These are phyloP conservation scores for Tachysurus fulvidraco DNA, from an alignment of 2,113 vertebrate species.

Conservation along the genomic window DNA sequence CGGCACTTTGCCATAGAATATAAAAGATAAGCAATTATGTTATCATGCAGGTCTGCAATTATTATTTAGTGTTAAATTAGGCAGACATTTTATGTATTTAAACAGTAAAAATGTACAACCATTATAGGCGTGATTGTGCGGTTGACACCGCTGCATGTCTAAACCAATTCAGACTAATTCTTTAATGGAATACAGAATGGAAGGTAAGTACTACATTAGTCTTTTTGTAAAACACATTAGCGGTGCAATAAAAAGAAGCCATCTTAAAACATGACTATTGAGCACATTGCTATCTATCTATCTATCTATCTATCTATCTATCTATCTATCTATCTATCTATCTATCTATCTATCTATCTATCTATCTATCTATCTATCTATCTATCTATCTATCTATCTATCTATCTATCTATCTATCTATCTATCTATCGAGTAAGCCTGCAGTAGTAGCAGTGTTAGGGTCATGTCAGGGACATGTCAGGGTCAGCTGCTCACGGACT, in stretches of 20 bases:
- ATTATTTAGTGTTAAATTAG: conserved; percentile 45
- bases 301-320: neutral
- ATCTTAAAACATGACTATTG: neutral
- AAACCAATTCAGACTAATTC: conserved; percentile 50
- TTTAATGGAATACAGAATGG: conserved; percentile 50
- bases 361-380: neutral
- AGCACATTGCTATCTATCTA: neutral
- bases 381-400: neutral
- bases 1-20: conserved; percentile 33
- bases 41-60: conserved; percentile 43
- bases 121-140: conserved; percentile 28
- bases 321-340: neutral
- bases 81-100: conserved; percentile 42
- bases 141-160: conserved; percentile 25
- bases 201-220: conserved; percentile 39
- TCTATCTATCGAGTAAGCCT: neutral
- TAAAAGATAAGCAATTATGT: conserved; percentile 46
- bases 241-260: conserved; percentile 14
- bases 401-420: neutral
- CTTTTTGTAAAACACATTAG: conserved; percentile 43
- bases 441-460: neutral
- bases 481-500: conserved; percentile 22
- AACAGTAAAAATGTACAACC: conserved; percentile 42
- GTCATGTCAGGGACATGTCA: neutral
- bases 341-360: neutral